These are phyloP conservation scores for Gila orcuttii DNA, from an alignment of 2,113 vertebrate genomes.

Conservation along the genomic window DNA sequence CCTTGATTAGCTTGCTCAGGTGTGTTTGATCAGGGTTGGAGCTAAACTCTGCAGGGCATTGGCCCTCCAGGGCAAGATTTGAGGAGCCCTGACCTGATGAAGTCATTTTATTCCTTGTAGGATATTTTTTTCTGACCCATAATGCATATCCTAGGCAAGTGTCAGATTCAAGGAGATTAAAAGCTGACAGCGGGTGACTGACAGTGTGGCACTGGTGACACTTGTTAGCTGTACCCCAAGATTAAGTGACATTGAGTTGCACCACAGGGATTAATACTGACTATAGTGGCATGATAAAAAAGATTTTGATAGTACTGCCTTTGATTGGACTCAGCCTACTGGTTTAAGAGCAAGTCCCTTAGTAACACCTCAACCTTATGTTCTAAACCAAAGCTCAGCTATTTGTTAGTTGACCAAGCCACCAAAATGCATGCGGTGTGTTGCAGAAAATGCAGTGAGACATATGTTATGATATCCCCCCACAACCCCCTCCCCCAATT, in stretches of 20 bases:
- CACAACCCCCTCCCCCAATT: too few species aligned
- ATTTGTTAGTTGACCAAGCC: background rate
- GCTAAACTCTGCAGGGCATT: too few species aligned
- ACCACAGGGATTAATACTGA: background rate
- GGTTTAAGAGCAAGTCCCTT: background rate
- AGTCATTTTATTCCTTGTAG: background rate
- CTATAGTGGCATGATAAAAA: background rate
- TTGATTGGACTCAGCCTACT: conserved; percentile 29
- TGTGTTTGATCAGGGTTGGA: too few species aligned
- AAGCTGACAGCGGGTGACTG: background rate
- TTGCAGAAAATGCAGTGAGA: background rate
- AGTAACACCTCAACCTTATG: background rate
- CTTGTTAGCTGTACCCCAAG: conserved; percentile 8
- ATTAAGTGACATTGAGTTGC: conserved; percentile 6
- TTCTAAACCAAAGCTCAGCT: background rate
- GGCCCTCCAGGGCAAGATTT: too few species aligned
- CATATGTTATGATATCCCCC: background rate
- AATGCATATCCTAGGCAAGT: background rate
- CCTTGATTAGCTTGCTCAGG: too few species aligned
- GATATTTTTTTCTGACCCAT: background rate
- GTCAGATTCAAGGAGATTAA: background rate
- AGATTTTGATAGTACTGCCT: background rate
- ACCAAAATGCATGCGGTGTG: background rate
- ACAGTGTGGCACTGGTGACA: background rate
- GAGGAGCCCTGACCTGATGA: background rate